Evolutionary conservation across 2,113 vertebrate species (phyloP), one percentile per base, ranked within the genome.

Genomic region (Rhipidura dahli): DNA sequence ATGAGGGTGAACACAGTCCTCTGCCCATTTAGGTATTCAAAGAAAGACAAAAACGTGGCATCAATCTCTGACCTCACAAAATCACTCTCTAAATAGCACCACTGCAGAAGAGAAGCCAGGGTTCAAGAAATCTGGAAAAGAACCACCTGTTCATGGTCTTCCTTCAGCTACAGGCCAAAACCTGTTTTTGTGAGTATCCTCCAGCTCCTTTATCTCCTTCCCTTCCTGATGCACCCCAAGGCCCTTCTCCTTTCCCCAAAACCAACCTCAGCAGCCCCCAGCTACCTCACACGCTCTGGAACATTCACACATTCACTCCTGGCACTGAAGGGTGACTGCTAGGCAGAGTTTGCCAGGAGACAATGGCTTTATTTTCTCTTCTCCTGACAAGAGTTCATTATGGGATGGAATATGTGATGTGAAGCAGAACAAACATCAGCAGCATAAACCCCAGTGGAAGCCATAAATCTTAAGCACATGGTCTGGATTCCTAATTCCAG

Each of bases 401-500:
- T 19, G 47, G 51, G 73, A 86, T 45, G n/a, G 35, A 83, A 90
- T 71, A 73, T 1, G 54, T 26, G 23, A 8, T 24, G 51, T 16
- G 45, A 91, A 91, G 69, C 85, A 69, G 82, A 83, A 66, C 1
- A 47, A 90, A 78, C 65, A 91, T 37, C 75, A 93, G 66, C 40
- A 68, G 54, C 76, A 40, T 3, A 69, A 85, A 54, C 35, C 33
- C 71, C 13, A 1, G 50, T 54, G 82, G 88, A 82, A 76, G 63
- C 50, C 83, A 66, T 66, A 80, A 89, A 89, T 94, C 94, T 83
- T 63, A 20, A 64, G 60, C 30, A 7, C 24, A 45, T 63, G 5
- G 0, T 95, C 93, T 89, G 69, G 63, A 75, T 92, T 90, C 90
- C 85, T 83, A 53, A 86, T 86, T 91, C 76, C 76, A 88, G 69